phyloP scores from a whole-genome alignment of 2,888 invertebrate genomes.

The Listrodromus nycthemerus region DNA sequence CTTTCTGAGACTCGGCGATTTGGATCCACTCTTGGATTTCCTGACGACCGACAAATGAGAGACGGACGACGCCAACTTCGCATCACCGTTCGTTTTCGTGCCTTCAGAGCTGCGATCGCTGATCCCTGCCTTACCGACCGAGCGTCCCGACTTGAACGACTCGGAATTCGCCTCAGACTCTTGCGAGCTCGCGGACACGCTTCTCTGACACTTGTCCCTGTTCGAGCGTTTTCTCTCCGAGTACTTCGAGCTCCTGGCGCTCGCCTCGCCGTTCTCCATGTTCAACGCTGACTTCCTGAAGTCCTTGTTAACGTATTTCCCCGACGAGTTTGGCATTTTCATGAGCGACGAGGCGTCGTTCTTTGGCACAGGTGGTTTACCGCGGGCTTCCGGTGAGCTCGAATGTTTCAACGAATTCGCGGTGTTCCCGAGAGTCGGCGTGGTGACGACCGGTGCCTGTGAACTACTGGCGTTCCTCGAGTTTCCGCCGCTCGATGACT shows the following conservation, averaged over 20 bases:
- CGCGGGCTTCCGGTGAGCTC: conserved; percentile 78
- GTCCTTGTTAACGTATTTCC: conserved; percentile 88
- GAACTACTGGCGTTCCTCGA: conserved; percentile 67
- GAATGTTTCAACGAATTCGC: conserved; percentile 75
- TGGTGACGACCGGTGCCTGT: conserved; percentile 28
- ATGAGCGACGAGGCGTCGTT: conserved; percentile 78
- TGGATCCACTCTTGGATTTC: conserved; percentile 71
- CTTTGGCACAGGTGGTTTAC: conserved; percentile 85
- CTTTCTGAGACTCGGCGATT: conserved; percentile 69
- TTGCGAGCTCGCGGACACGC: conserved; percentile 85
- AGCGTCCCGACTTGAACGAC: conserved; percentile 63
- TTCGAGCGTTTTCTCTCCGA: conserved; percentile 69
- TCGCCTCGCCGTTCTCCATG: conserved; percentile 85
- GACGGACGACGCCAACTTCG: conserved; percentile 52
- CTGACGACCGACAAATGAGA: conserved; percentile 53
- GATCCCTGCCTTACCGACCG: conserved; percentile 64
- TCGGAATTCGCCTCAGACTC: conserved; percentile 77
- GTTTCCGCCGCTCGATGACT: conserved; percentile 67
- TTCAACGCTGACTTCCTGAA: conserved; percentile 91
- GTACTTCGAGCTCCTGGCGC: conserved; percentile 71
- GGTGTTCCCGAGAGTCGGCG: conserved; percentile 11
- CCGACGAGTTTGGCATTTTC: conserved; percentile 72
- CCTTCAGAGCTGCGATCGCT: conserved; percentile 55
- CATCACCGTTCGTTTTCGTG: conserved; percentile 39
- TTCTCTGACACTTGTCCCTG: conserved; percentile 76